Base-by-base conservation (phyloP, 1,140 invertebrate genomes). In the Asobara japonica region DNA sequence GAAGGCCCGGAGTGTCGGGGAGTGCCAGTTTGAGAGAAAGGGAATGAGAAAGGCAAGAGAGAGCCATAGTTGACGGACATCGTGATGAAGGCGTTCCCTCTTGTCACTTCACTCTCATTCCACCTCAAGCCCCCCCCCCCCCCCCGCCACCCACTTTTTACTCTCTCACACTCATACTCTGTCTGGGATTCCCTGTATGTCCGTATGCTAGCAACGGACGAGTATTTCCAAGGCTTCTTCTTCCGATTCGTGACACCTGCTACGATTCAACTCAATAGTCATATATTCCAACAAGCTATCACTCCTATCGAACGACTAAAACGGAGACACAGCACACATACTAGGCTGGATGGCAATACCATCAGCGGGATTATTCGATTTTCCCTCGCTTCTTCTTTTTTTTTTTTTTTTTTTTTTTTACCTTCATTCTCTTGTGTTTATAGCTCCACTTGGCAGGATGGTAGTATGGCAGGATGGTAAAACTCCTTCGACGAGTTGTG, bases 1-100 rank as follows among this genome's bases (percentile, higher is more conserved):
- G 61, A 69, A 61, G n/a, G 48, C 36, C 45, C 22, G 68, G 51
- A 73, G 71, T 56, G 73, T 73, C 67, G 69, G 67, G 41, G 41
- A 16, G 74, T 74, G 70, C 56, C 60, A 62, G 60, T 62, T 36
- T 48, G 64, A 41, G 74, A 65, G 71, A 64, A n/a, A 62, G 71
- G 66, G 64, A 73, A 61, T 56, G 30, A 72, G 66, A 69, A 38
- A 56, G 65, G 51, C 72, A 70, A 51, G 56, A 56, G 56, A 76
- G 60, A 48, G 61, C 72, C 56, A 71, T 65, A 69, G 69, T 66
- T 79, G 80, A 82, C 75, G 82, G 79, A 80, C 79, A 81, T 80
- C 82, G 74, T 74, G 82, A 85, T 83, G 83, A 83, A 83, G 84
- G 81, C 82, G 77, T 62, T 81, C 80, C 79, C 79, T 71, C 48